Base-by-base conservation (phyloP, 2,888 invertebrate genomes). In the Anthoptus insignis region DNA sequence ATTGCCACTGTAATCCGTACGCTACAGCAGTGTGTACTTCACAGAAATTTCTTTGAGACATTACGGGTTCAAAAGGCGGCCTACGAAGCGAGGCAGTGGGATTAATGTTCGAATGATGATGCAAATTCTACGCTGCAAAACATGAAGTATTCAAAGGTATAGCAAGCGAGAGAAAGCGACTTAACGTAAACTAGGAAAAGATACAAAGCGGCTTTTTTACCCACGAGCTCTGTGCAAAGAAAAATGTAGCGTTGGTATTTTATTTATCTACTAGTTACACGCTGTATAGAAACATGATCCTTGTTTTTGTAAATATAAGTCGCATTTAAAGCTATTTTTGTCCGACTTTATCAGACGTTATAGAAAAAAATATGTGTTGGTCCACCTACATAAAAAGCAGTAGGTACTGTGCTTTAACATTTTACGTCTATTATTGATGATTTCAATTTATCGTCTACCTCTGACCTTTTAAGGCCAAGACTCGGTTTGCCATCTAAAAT, bases 21-120 rank as follows among this genome's bases (percentile, higher is more conserved):
- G 24, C 11, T 7, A n/a, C 24, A 24, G 16, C 53, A 13, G 47
- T 61, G 47, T 47, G 61, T 61, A 54, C 13, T 22, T 7, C 24
- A 11, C 0, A 24, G 29, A 39, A 27, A 65, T 68, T 45, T 54
- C 61, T 54, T 61, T 61, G 61, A 61, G 54, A 61, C 61, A 61
- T 61, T 54, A 54, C 54, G 22, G 11, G 32, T 47, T 61, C 47
- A 47, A 61, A 61, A 61, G 61, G 47, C 54, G 42, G 61, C 52
- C 47, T 47, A n/a, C 53, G 61, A 54, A 54, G 21, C 53, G 52
- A n/a, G 47, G 52, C 47, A 67, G 32, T 49, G n/a, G 61, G 47
- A 61, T 61, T 61, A 61, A 61, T 61, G 61, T 61, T 61, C 61
- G 34, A 54, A 54, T 54, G 61, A 61, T 61, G 61, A 61, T 61